These are phyloP conservation scores for Conopomorpha cramerella DNA, from an alignment of 1,140 invertebrate species.

Conservation along the genomic window DNA sequence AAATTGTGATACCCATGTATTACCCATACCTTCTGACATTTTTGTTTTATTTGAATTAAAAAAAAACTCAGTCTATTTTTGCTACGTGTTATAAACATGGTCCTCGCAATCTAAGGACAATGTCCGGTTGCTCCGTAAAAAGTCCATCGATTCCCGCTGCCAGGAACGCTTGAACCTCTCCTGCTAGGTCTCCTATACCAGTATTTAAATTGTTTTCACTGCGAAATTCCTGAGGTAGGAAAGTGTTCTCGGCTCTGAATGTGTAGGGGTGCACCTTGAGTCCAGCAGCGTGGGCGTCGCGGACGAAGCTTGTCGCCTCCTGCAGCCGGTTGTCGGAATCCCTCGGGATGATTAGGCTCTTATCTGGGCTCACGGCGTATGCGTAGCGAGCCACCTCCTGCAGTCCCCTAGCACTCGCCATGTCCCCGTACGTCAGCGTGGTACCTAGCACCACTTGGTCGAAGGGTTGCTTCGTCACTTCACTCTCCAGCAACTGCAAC, in stretches of 20 bases:
- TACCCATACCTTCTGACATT: no score
- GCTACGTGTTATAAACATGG: slow-evolving; percentile 10
- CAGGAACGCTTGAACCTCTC: slow-evolving; percentile 26
- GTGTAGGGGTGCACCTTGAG: slow-evolving; percentile 40
- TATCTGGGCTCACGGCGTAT: no score
- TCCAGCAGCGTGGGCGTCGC: slow-evolving; percentile 31
- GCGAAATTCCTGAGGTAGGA: slow-evolving; percentile 26
- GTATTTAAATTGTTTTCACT: slow-evolving; percentile 9
- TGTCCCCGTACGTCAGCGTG: no score
- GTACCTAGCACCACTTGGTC: no score
- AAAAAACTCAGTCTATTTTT: slow-evolving; percentile 3
- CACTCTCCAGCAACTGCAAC: no score
- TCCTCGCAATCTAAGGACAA: slow-evolving; percentile 17
- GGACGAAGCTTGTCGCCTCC: no score
- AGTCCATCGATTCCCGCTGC: slow-evolving; percentile 31
- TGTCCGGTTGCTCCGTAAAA: slow-evolving; percentile 37
- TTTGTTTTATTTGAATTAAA: background rate
- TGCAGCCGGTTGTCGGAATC: no score
- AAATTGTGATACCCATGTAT: no score
- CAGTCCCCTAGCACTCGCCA: slow-evolving; percentile 18
- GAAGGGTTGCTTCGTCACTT: no score
- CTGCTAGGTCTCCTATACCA: slow-evolving; percentile 22
- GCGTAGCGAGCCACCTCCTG: no score
- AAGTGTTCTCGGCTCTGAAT: no score
- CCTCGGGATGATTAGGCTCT: no score